Evolutionary conservation across 2,113 vertebrate genomes (phyloP).

Genomic region (Cranoglanis bouderius): DNA sequence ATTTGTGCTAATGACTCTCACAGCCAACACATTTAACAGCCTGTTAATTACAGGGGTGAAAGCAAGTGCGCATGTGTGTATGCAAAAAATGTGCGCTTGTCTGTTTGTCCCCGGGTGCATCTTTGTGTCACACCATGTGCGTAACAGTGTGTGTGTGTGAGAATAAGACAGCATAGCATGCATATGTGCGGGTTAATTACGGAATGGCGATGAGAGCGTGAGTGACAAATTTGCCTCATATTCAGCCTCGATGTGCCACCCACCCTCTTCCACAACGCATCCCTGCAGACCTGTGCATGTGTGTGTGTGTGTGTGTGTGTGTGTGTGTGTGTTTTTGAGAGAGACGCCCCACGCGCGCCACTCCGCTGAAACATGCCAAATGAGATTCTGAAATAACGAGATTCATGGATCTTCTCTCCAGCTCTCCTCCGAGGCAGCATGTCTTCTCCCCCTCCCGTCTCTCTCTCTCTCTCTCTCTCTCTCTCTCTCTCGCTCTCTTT

Average conservation of each 20-base stretch:
- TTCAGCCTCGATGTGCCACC: slow-evolving; percentile 38
- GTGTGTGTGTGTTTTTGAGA: background rate
- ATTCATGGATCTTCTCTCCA: slow-evolving; percentile 56
- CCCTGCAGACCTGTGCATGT: slow-evolving; percentile 35
- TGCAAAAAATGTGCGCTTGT: background rate
- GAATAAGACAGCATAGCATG: slow-evolving; percentile 4
- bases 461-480: slow-evolving; percentile 8
- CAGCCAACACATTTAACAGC: slow-evolving; percentile 51
- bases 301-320: slow-evolving; percentile 16
- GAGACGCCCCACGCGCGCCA: slow-evolving; percentile 37
- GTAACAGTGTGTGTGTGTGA: background rate
- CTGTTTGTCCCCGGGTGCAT: slow-evolving; percentile 19
- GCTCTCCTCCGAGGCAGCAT: slow-evolving; percentile 48
- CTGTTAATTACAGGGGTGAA: slow-evolving; percentile 49
- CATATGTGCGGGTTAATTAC: slow-evolving; percentile 42
- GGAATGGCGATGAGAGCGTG: slow-evolving; percentile 25
- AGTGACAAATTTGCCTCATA: slow-evolving; percentile 44
- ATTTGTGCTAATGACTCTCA: slow-evolving; percentile 51
- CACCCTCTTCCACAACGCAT: slow-evolving; percentile 41
- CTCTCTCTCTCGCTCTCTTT: too few species aligned
- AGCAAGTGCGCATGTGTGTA: slow-evolving; percentile 6
- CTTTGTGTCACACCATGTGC: slow-evolving; percentile 1
- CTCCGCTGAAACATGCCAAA: slow-evolving; percentile 51
- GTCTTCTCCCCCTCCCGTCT: slow-evolving; percentile 36
- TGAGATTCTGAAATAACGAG: slow-evolving; percentile 60